Conservation (phyloP, 2,888 invertebrate species). For the Plagiodera versicolora region DNA sequence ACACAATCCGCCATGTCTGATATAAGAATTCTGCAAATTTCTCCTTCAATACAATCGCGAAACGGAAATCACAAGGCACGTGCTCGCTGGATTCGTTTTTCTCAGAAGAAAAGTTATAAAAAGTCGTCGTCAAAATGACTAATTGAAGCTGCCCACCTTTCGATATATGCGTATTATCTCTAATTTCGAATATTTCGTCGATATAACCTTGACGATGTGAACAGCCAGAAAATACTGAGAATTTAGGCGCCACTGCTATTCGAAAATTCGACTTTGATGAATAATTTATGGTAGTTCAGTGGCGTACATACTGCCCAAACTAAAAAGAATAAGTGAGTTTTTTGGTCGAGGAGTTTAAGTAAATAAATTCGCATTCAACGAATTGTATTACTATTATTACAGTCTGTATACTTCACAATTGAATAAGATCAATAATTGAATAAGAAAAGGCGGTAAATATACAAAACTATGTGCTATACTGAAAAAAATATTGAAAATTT, state of each 20-base stretch:
- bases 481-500: too few relatives aligned
- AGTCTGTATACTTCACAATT: too few relatives aligned
- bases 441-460: too few relatives aligned
- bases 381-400: too few relatives aligned
- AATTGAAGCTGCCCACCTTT: not conserved
- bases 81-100: not conserved
- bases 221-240: conserved; percentile 5
- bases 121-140: not conserved
- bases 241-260: conserved; percentile 21
- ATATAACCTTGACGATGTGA: not conserved
- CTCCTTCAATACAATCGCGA: too few relatives aligned
- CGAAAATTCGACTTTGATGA: not conserved
- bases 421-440: too few relatives aligned
- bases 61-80: not conserved
- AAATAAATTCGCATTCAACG: too few relatives aligned
- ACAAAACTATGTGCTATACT: too few relatives aligned
- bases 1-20: too few relatives aligned
- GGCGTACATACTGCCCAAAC: not conserved
- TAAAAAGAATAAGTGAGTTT: too few relatives aligned
- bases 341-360: too few relatives aligned
- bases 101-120: not conserved
- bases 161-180: not conserved
- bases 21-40: too few relatives aligned
- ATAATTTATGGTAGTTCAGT: not conserved
- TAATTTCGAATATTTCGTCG: not conserved